phyloP scores from a whole-genome alignment of 2,113 vertebrate species.

The Phylloscopus trochiloides region DNA sequence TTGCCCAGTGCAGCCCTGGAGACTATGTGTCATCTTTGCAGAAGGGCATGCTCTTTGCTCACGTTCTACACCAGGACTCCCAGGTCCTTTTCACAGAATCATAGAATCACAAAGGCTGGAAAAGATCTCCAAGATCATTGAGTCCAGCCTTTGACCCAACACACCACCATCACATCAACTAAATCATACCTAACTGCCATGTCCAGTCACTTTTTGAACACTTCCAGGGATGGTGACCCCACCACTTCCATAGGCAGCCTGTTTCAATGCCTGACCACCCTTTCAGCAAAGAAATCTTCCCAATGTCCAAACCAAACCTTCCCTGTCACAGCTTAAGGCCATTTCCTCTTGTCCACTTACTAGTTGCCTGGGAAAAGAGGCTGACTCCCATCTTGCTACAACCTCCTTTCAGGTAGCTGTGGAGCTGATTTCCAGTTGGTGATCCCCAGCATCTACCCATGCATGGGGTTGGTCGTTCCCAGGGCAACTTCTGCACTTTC shows the following conservation, averaged over 20 bases:
- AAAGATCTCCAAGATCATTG: not conserved
- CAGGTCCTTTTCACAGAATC: not conserved
- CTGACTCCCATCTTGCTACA: not conserved
- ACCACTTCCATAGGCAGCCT: not conserved
- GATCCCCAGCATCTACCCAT: not conserved
- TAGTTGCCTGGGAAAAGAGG: not conserved
- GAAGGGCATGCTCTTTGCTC: rapidly evolving
- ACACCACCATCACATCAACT: not conserved
- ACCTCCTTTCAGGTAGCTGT: not conserved
- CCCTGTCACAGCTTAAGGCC: not conserved
- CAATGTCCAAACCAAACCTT: not conserved
- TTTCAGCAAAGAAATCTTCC: not conserved
- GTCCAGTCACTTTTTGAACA: not conserved
- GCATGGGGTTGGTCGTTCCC: not conserved
- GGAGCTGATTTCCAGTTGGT: not conserved
- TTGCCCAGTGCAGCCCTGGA: not conserved
- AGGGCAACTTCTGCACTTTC: not conserved
- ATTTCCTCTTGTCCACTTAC: not conserved
- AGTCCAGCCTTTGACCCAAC: not conserved
- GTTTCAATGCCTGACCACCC: not conserved
- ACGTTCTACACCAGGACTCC: not conserved
- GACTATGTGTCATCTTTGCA: not conserved
- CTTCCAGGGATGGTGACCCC: not conserved
- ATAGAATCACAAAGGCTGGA: not conserved
- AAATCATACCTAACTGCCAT: not conserved